These are phyloP conservation scores for Labeo rohita DNA, from an alignment of 2,113 vertebrate species.

Conservation along the genomic window DNA sequence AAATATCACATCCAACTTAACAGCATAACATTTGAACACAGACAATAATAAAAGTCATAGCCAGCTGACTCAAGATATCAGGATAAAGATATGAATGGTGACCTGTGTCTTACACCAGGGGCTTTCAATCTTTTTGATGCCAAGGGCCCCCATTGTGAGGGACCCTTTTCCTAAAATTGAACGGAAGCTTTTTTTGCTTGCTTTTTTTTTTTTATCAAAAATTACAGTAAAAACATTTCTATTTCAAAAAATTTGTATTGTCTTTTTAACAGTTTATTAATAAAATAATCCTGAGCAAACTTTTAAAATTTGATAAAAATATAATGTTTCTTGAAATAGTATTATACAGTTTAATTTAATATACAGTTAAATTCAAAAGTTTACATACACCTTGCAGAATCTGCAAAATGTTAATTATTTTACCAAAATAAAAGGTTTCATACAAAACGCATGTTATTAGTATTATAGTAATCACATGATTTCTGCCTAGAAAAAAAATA, in stretches of 20 bases:
- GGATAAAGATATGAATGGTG: neutral
- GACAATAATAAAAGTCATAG: slow-evolving; percentile 17
- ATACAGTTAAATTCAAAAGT: no score
- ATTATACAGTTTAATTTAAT: no score
- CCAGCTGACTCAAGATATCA: neutral
- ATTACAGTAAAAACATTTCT: neutral
- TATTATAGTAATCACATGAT: neutral
- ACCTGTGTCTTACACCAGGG: neutral
- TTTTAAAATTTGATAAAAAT: neutral
- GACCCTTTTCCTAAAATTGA: neutral
- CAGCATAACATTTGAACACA: neutral
- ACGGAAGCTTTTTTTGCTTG: no score
- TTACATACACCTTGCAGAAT: no score
- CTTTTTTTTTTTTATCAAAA: neutral
- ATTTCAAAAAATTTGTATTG: neutral
- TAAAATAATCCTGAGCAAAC: neutral
- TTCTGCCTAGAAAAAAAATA: no score
- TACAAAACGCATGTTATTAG: no score
- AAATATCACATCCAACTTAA: slow-evolving; percentile 30
- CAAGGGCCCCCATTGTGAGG: neutral
- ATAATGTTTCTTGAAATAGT: neutral
- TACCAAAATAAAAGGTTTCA: no score
- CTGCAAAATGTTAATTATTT: no score
- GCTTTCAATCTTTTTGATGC: slow-evolving; percentile 14
- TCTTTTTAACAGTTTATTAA: neutral